phyloP scores from a whole-genome alignment of 2,113 vertebrate genomes.

The Hydropotes inermis region DNA sequence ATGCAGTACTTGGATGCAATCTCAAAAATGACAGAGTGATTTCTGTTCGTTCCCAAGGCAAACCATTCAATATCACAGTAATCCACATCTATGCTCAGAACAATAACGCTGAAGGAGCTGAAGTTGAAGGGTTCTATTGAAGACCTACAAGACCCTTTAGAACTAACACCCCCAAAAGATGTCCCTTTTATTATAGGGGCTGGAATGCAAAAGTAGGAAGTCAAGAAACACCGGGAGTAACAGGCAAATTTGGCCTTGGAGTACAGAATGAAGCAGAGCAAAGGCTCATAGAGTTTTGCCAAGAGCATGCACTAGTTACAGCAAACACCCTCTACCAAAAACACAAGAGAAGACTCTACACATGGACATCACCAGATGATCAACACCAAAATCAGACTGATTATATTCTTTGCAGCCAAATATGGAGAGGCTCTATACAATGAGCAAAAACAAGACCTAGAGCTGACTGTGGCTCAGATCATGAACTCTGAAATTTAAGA shows the following conservation, averaged over 20 bases:
- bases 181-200: neutral
- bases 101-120: neutral
- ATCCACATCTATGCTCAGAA: neutral
- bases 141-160: neutral
- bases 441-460: neutral
- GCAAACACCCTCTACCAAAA: neutral
- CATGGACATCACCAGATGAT: neutral
- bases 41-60: neutral
- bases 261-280: neutral
- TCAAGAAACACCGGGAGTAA: neutral
- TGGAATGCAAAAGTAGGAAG: neutral
- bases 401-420: neutral
- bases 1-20: neutral
- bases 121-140: neutral
- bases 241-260: neutral
- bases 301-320: neutral
- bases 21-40: neutral
- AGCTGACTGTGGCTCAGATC: neutral
- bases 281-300: neutral
- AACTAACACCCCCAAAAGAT: neutral
- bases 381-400: neutral
- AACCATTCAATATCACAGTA: neutral
- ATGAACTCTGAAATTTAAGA: neutral
- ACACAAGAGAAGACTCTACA: neutral
- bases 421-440: neutral